Conservation (phyloP, 2,888 invertebrate species). For the Neocrepidodera transversa region DNA sequence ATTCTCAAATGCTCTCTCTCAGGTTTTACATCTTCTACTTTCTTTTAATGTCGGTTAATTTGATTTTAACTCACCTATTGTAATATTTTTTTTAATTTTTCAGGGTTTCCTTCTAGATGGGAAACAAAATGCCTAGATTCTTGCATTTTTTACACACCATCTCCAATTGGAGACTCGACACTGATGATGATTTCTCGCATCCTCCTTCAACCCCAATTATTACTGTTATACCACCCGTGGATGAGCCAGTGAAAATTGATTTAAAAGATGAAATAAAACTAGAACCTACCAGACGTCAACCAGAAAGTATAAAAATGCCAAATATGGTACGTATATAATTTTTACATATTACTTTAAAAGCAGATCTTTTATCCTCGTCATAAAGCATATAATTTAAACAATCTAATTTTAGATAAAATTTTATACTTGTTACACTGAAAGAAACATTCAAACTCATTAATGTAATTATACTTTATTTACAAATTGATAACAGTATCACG, state of each 20-base stretch:
- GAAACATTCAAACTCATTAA: too few relatives aligned
- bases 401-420: too few relatives aligned
- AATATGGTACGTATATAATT: not conserved
- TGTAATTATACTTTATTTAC: not conserved
- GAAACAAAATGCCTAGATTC: conserved; percentile 50
- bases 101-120: not conserved
- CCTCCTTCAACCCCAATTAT: conserved; percentile 55
- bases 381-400: too few relatives aligned
- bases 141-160: conserved; percentile 49
- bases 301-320: not conserved
- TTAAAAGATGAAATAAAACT: conserved; percentile 15
- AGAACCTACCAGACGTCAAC: not conserved
- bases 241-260: conserved; percentile 47
- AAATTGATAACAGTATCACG: not conserved
- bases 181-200: conserved; percentile 36
- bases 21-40: too few relatives aligned
- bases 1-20: too few relatives aligned
- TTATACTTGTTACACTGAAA: too few relatives aligned
- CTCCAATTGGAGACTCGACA: conserved; percentile 53
- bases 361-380: too few relatives aligned
- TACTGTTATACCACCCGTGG: conserved; percentile 52
- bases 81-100: not conserved
- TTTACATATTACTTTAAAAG: too few relatives aligned
- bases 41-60: too few relatives aligned
- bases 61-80: too few relatives aligned